These are phyloP conservation scores for Bradypus variegatus DNA, from an alignment of 2,797 vertebrate species.

Conservation along the genomic window DNA sequence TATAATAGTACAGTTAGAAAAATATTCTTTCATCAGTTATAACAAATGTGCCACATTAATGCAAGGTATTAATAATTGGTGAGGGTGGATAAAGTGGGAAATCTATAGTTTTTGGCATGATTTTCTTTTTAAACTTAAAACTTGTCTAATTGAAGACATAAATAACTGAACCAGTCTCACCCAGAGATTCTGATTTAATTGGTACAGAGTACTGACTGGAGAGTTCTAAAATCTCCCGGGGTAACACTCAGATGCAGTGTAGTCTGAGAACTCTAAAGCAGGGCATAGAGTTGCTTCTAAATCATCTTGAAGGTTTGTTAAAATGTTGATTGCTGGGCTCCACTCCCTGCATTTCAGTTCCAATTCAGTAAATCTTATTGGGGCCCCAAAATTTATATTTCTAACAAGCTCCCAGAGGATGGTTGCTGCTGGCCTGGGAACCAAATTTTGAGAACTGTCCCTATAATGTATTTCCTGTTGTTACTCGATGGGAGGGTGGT, in stretches of 20 bases:
- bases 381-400: background rate
- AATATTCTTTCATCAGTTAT: no score
- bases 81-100: no score
- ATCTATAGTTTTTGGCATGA: no score
- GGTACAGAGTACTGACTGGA: background rate
- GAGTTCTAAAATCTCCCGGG: background rate
- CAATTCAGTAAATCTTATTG: background rate
- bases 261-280: background rate
- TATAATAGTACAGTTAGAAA: no score
- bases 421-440: no score
- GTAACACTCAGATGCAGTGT: accelerated
- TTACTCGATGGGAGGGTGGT: background rate
- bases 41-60: no score
- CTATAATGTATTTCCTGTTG: background rate
- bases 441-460: background rate
- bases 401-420: background rate
- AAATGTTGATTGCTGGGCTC: background rate
- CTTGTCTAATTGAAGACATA: background rate
- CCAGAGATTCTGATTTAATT: background rate
- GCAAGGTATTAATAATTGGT: no score
- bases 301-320: background rate
- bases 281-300: background rate
- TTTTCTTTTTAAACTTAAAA: no score
- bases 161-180: background rate
- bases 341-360: background rate